Evolutionary conservation across 2,797 vertebrate genomes (phyloP).

Genomic region (Rhabdomys pumilio): DNA sequence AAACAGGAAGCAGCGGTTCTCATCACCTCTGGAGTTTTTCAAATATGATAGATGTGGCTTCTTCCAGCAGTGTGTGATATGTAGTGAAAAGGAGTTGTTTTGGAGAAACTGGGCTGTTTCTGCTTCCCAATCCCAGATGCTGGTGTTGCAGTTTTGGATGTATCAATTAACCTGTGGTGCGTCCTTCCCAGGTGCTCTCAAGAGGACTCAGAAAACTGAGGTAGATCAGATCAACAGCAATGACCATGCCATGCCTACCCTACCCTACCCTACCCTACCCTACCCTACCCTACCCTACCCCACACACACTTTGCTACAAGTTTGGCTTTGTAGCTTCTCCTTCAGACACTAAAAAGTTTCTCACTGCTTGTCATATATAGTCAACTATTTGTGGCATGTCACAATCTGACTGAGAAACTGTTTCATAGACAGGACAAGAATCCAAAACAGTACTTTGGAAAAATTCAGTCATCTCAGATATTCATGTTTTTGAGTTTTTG

Average conservation of each 20-base stretch:
- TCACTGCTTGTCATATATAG: not conserved
- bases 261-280: too few relatives aligned
- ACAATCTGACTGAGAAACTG: not conserved
- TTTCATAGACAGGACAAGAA: not conserved
- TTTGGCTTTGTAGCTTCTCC: not conserved
- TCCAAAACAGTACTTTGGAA: too few relatives aligned
- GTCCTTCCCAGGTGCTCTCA: not conserved
- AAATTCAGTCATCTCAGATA: not conserved
- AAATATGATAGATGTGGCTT: slow-evolving; percentile 61
- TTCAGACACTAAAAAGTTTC: not conserved
- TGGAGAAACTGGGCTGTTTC: not conserved
- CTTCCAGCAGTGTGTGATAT: slow-evolving; percentile 9
- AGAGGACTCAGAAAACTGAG: not conserved
- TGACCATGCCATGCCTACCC: too few relatives aligned
- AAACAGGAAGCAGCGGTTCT: slow-evolving; percentile 17
- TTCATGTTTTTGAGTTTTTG: not conserved
- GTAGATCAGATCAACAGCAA: not conserved
- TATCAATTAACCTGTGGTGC: too few relatives aligned
- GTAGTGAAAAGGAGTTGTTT: not conserved
- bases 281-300: not conserved
- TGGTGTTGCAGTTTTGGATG: not conserved
- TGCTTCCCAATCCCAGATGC: not conserved
- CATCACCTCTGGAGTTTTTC: slow-evolving; percentile 63
- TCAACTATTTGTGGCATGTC: not conserved
- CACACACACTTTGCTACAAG: too few relatives aligned